phyloP scores from a whole-genome alignment of 64 coral and sea anemone genomes.

The Pachyseris speciosa region DNA sequence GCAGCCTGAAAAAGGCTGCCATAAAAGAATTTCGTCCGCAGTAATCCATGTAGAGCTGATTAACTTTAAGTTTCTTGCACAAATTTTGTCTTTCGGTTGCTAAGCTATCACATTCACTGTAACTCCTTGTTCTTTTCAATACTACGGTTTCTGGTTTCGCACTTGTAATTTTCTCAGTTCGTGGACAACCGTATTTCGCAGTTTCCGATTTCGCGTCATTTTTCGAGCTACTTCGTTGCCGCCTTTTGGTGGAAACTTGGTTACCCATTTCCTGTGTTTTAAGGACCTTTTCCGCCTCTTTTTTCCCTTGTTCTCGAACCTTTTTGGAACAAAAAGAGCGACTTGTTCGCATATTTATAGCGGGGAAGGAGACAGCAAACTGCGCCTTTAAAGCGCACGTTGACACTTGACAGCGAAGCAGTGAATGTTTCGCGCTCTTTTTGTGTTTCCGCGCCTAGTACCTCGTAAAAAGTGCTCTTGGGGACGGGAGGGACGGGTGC shows the following conservation, averaged over 20 bases:
- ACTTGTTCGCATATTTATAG: conserved; percentile 39
- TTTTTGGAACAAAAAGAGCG: neutral
- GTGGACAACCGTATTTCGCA: neutral
- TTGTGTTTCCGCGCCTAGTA: neutral
- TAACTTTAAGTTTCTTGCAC: conserved; percentile 81
- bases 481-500: neutral
- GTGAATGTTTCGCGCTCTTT: neutral
- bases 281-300: neutral
- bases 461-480: neutral
- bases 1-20: conserved; percentile 93
- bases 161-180: conserved; percentile 15
- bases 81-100: neutral
- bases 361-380: neutral
- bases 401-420: neutral
- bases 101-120: conserved; percentile 30
- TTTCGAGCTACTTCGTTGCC: neutral
- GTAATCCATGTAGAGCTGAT: conserved; percentile 74
- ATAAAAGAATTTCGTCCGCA: conserved; percentile 89
- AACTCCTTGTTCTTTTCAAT: conserved; percentile 16
- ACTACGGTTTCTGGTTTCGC: conserved; percentile 19
- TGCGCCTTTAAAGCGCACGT: conserved; percentile 17
- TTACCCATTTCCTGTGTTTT: neutral
- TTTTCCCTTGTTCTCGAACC: neutral
- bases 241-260: conserved; percentile 6
- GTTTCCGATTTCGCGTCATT: conserved; percentile 5